A percentile compares a stretch with the other conserved stretches of the same genome.
Evolutionary conservation across 1,140 invertebrate genomes (phyloP).

Genomic region (Tyrophagus putrescentiae): DNA sequence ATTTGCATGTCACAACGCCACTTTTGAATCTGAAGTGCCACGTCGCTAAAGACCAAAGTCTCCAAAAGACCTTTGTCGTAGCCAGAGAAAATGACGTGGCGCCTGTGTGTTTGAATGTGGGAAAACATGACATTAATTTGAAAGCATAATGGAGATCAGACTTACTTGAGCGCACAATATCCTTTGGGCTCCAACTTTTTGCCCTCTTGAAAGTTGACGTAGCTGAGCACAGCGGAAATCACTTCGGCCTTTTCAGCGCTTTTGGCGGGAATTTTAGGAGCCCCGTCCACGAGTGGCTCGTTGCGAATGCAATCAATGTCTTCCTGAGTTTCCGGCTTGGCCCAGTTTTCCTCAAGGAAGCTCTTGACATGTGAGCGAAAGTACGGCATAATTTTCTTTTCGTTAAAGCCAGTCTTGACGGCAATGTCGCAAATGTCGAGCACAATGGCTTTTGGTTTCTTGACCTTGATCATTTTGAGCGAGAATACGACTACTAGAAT

Average conservation of each 20-base stretch:
- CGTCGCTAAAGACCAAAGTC: constrained; percentile 17
- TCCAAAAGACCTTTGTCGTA: neutral
- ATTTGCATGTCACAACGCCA: constrained; percentile 17
- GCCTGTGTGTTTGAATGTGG: constrained; percentile 9
- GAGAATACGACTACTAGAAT: too few species aligned
- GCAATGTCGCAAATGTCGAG: constrained; percentile 9
- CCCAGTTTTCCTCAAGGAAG: constrained; percentile 18
- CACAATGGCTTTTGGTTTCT: constrained; percentile 6
- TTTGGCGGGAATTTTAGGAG: neutral
- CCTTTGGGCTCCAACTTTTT: neutral
- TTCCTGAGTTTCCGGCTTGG: constrained; percentile 20
- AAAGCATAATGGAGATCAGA: neutral
- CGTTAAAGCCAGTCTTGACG: constrained; percentile 8
- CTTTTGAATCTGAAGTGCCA: constrained; percentile 14
- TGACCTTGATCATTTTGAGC: neutral
- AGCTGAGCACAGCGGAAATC: neutral
- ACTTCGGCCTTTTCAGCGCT: neutral
- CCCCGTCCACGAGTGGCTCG: neutral
- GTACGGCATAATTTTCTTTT: constrained; percentile 13
- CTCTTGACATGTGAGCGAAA: neutral
- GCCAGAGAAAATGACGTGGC: constrained; percentile 7
- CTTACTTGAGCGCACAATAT: neutral
- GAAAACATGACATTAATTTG: too few species aligned
- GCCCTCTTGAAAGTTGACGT: neutral
- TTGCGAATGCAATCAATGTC: neutral